A percentile compares a stretch with the other conserved stretches of the same genome.
phyloP scores from a whole-genome alignment of 2,888 invertebrate species.

The Oscheius myriophilus region DNA sequence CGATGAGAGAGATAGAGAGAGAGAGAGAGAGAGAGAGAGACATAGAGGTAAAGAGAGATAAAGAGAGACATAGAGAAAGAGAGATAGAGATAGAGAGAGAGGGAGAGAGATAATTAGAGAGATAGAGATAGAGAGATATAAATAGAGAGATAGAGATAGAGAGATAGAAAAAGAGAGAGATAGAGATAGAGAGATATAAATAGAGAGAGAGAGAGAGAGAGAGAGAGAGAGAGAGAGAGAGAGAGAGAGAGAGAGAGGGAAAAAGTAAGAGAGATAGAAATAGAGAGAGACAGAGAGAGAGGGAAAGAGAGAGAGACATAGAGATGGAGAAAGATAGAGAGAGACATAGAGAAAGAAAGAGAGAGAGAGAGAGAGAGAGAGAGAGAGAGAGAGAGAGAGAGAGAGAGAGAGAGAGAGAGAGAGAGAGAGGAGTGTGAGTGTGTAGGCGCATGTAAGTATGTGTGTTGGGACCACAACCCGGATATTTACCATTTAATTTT shows the following conservation, averaged over 20 bases:
- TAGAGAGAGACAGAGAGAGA: constrained; percentile 31
- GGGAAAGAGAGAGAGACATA: not conserved
- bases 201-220: constrained; percentile 19
- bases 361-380: constrained; percentile 13
- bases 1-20: not conserved
- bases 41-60: constrained; percentile 13
- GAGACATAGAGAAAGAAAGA: constrained; percentile 22
- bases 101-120: constrained; percentile 2
- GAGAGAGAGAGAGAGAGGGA: constrained; percentile 19
- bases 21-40: constrained; percentile 32
- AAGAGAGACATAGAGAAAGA: constrained; percentile 11
- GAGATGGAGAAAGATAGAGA: constrained; percentile 28
- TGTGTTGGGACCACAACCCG: too few relatives aligned
- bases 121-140: not conserved
- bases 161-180: constrained; percentile 29
- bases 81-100: not conserved
- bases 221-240: not conserved
- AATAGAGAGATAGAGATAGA: constrained; percentile 11
- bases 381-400: constrained; percentile 7
- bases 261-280: not conserved
- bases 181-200: constrained; percentile 6
- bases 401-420: not conserved
- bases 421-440: constrained; percentile 7
- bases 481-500: too few relatives aligned
- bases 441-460: too few relatives aligned